These are phyloP conservation scores for Crocallis elinguaria DNA, from an alignment of 2,888 invertebrate species.

Conservation along the genomic window DNA sequence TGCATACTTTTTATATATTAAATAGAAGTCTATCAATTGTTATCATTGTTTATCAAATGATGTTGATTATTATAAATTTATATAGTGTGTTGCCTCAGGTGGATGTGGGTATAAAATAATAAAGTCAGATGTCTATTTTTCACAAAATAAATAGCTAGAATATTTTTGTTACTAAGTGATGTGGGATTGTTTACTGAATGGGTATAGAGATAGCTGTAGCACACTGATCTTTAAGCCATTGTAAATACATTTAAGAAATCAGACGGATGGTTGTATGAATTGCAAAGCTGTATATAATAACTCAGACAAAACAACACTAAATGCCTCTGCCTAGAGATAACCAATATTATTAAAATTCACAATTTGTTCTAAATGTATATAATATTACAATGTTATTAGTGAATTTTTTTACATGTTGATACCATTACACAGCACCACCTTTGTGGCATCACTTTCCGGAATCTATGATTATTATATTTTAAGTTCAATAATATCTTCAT, in stretches of 20 bases:
- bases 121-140: conserved; percentile 79
- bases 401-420: not conserved
- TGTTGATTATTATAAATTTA: conserved; percentile 82
- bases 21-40: conserved; percentile 78
- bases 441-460: conserved; percentile 4
- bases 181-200: conserved; percentile 77
- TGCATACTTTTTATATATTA: conserved; percentile 75
- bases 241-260: conserved; percentile 67
- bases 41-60: conserved; percentile 81
- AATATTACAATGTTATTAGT: too few relatives aligned
- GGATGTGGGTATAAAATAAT: conserved; percentile 70
- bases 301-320: conserved; percentile 20
- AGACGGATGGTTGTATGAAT: conserved; percentile 76
- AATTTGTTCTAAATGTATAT: not conserved
- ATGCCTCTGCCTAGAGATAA: conserved; percentile 18
- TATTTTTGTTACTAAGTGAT: conserved; percentile 79
- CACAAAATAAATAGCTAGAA: conserved; percentile 72
- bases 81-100: conserved; percentile 77
- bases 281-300: conserved; percentile 70
- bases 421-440: not conserved
- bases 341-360: conserved; percentile 3
- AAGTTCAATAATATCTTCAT: not conserved
- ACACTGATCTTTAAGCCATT: conserved; percentile 63
- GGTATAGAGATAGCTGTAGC: conserved; percentile 69
- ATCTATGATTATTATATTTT: not conserved